phyloP scores from a whole-genome alignment of 1,140 invertebrate species.

The Drosophila sucinea region DNA sequence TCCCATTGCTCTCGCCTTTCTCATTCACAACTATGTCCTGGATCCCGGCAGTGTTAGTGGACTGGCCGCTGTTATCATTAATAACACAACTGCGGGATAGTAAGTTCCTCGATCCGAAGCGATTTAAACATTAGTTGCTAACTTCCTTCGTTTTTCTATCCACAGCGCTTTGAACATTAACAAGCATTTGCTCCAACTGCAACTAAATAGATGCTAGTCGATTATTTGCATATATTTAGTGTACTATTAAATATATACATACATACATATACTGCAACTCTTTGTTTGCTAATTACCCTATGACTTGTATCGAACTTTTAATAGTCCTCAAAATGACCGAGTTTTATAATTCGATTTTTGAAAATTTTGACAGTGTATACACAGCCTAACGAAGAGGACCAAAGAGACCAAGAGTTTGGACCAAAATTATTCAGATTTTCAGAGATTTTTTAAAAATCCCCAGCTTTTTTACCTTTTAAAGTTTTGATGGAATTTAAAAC shows the following conservation, averaged over 20 bases:
- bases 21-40: constrained; percentile 51
- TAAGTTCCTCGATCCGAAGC: constrained; percentile 31
- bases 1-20: constrained; percentile 45
- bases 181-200: constrained; percentile 25
- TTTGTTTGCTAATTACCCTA: constrained; percentile 48
- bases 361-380: too few relatives aligned
- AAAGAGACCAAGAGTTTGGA: too few relatives aligned
- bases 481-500: too few relatives aligned
- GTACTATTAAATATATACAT: constrained; percentile 11
- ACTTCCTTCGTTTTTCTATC: neutral
- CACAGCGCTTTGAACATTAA: constrained; percentile 32
- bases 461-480: too few relatives aligned
- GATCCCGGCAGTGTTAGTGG: constrained; percentile 29
- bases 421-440: too few relatives aligned
- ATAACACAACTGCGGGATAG: constrained; percentile 57
- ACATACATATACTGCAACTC: neutral
- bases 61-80: constrained; percentile 37
- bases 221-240: neutral
- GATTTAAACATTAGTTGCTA: neutral
- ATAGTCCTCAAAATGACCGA: too few relatives aligned
- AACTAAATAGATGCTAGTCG: constrained; percentile 9
- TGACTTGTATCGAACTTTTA: constrained; percentile 16
- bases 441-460: too few relatives aligned
- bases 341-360: too few relatives aligned
- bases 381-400: too few relatives aligned